Evolutionary conservation across 2,113 vertebrate species (phyloP), one percentile per base, ranked within the genome.

Genomic region (Forbesichthys papilliferus): DNA sequence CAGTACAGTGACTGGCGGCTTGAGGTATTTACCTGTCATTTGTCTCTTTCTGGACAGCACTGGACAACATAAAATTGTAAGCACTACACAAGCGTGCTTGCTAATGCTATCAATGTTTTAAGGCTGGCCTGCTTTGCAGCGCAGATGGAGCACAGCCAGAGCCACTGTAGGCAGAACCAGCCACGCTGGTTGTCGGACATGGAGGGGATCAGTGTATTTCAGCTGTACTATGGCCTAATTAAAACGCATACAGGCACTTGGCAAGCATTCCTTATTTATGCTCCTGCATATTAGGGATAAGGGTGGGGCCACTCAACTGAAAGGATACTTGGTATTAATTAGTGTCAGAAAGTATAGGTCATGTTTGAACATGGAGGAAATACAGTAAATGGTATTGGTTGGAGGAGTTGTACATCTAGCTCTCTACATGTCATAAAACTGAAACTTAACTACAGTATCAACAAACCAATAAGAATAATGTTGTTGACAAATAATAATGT

Each of bases 11-110:
- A 85, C 82, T 77, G 79, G 64, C 79, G 27, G 80, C 80, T 81
- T 74, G 78, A 60, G 83, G 81, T 86, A 84, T 86, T 88, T 86
- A 88, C 88, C 85, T 81, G 81, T 86, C 84, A 80, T 90, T 86
- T 88, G 80, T 88, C 88, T 86, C 78, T 34, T 74, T 58, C 75
- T 78, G 68, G 86, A 87, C 84, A 81, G 80, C 61, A 76, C 69
- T 81, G 79, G 85, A 83, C 78, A 75, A 57, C 61, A 66, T 75
- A 74, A 79, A 73, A 74, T 77, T 78, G 77, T 51, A 76, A 68
- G 58, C 46, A 14, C 4, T 11, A 42, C 5, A 9, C 1, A 11
- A 9, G 34, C n/a, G 8, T 36, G 13, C 62, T 64, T 64, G 55
- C 70, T 69, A 74, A 84, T 88, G 74, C 73, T 80, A 87, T 85